Conservation (phyloP, 2,797 vertebrate genomes). For the Ambastaia sidthimunki region DNA sequence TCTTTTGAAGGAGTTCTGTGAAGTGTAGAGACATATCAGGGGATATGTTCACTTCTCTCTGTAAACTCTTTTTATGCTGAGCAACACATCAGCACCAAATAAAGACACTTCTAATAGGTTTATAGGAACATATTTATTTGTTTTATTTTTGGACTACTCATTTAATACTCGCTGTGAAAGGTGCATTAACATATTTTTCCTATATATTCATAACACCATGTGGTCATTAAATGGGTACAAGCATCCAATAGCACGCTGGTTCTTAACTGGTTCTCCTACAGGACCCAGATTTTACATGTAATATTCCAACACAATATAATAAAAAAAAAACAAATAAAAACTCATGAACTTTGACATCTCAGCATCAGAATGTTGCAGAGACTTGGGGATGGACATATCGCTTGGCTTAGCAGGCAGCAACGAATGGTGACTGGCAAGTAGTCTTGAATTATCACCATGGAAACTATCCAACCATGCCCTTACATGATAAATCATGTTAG, state of each 20-base stretch:
- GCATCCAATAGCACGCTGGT: constrained; percentile 27
- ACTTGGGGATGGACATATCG: no score
- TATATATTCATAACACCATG: constrained; percentile 24
- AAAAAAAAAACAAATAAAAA: background rate
- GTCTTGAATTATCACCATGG: no score
- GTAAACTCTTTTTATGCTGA: background rate
- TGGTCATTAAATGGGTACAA: background rate
- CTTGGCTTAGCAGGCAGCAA: no score
- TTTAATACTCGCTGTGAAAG: constrained; percentile 4
- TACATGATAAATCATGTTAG: no score
- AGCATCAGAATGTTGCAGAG: no score
- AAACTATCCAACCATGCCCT: no score
- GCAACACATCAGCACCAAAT: background rate
- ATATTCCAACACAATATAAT: no score
- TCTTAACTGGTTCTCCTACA: background rate
- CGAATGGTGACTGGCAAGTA: no score
- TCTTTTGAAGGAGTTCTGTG: constrained; percentile 19
- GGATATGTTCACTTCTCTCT: background rate
- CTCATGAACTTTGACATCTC: background rate
- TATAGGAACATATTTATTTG: constrained; percentile 12
- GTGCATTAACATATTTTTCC: background rate
- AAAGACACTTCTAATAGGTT: constrained; percentile 4
- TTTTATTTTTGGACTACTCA: background rate
- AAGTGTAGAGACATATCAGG: background rate
- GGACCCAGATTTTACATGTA: background rate